Percentiles rank a stretch among this genome's conserved stretches.
phyloP scores from a whole-genome alignment of 2,888 invertebrate genomes.

The Heteromurus nitidus region DNA sequence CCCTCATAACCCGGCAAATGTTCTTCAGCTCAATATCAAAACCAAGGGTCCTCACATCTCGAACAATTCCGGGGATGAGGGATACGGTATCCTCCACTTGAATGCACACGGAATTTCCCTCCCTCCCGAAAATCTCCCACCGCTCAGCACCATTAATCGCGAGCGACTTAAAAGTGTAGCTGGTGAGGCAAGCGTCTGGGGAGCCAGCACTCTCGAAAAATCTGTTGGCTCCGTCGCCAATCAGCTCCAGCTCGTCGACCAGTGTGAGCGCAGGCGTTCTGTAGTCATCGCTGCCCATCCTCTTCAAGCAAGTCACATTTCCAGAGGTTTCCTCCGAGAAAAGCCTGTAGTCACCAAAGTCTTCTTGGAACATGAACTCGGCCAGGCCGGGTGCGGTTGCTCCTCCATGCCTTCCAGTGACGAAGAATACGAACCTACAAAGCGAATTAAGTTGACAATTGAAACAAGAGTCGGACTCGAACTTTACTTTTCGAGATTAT shows the following conservation, averaged over 20 bases:
- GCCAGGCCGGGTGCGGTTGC: neutral
- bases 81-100: constrained; percentile 20
- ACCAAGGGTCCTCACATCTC: constrained; percentile 15
- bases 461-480: neutral
- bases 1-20: constrained; percentile 15
- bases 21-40: neutral
- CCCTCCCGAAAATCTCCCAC: constrained; percentile 23
- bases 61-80: constrained; percentile 14
- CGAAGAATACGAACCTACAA: constrained; percentile 15
- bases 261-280: neutral
- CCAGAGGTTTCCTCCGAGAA: neutral
- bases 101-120: constrained; percentile 20
- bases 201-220: neutral
- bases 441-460: neutral
- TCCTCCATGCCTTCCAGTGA: neutral
- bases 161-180: constrained; percentile 9
- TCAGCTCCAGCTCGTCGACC: neutral
- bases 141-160: constrained; percentile 12
- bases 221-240: neutral
- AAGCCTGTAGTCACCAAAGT: neutral
- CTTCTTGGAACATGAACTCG: constrained; percentile 18
- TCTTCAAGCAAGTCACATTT: neutral
- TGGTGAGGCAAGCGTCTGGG: neutral
- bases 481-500: neutral
- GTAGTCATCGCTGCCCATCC: constrained; percentile 14